These are phyloP conservation scores for Argyrosomus japonicus DNA, from an alignment of 2,113 vertebrate species.

Conservation along the genomic window DNA sequence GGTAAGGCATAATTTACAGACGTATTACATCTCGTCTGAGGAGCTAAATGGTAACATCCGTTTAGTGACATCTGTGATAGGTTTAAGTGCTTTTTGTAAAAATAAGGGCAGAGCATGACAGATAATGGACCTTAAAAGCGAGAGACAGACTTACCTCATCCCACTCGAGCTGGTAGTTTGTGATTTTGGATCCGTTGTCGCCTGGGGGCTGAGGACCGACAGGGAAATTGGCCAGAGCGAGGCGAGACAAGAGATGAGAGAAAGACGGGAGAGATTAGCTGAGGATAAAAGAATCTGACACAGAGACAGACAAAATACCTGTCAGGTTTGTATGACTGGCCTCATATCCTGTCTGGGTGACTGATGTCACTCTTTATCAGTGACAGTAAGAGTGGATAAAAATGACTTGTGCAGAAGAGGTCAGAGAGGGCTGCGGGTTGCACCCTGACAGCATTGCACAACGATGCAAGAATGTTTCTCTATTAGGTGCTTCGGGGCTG, in stretches of 20 bases:
- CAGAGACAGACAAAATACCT: constrained; percentile 46
- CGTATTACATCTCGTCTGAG: constrained; percentile 20
- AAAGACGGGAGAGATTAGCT: constrained; percentile 49
- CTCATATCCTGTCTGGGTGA: constrained; percentile 54
- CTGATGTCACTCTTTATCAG: constrained; percentile 44
- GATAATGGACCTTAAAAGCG: neutral
- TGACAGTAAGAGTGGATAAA: constrained; percentile 35
- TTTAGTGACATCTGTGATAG: neutral
- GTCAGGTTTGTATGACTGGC: constrained; percentile 50
- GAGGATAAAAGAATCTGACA: constrained; percentile 44
- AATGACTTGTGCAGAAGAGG: constrained; percentile 22
- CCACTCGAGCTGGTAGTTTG: constrained; percentile 98
- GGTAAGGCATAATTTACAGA: neutral
- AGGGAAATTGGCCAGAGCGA: constrained; percentile 18
- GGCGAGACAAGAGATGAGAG: constrained; percentile 25
- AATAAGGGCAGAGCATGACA: neutral
- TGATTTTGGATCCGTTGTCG: constrained; percentile 99
- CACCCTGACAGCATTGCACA: neutral
- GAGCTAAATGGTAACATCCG: neutral
- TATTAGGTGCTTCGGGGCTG: neutral
- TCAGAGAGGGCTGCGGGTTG: constrained; percentile 30
- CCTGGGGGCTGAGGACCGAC: constrained; percentile 87
- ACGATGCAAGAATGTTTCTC: constrained; percentile 10
- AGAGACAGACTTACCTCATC: constrained; percentile 89
- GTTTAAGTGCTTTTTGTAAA: constrained; percentile 10